Evolutionary conservation across 2,888 invertebrate genomes (phyloP), one percentile per base, ranked within the genome.

Genomic region (Hemistola chrysoprasaria): DNA sequence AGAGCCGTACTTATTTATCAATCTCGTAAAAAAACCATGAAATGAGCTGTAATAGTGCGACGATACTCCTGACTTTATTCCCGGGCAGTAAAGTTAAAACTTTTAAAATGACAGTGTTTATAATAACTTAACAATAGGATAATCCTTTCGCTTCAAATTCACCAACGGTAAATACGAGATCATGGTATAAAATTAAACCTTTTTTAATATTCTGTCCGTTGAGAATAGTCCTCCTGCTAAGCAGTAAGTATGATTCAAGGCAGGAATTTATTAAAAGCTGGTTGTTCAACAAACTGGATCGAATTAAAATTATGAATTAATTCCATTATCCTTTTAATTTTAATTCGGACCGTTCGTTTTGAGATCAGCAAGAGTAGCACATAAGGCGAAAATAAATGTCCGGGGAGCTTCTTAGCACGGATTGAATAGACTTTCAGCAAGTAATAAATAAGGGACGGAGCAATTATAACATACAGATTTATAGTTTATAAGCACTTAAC

Each of bases 341-440:
- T 21, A 38, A 38, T 30, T 34, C 22, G 43, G 29, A 29, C 9
- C 26, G 33, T 9, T 22, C 29, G 29, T 34, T 38, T 6, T 32
- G 26, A 34, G 30, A 34, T 43, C 30, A 24, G 33, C 38, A 43
- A 38, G n/a, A n/a, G 38, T 43, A 43, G 33, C 34, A 38, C 22
- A 29, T n/a, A n/a, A 37, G 32, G 29, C 30, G 22, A 28, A 11
- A 34, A 34, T 34, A 38, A 31, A 30, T 26, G 37, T 25, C 25
- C 33, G 43, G 31, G 30, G 26, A 34, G 43, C 42, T 27, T 26
- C 23, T 31, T 37, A 36, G 21, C n/a, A n/a, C n/a, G n/a, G n/a
- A n/a, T n/a, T n/a, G 4, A 16, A 2, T 16, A 3, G 16, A 2
- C 16, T 16, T 16, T 16, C 16, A 16, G 3, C 2, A 4, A 16